Percentiles rank a stretch among this genome's conserved stretches.
phyloP scores from a whole-genome alignment of 2,888 invertebrate species.

The Cacoxenus indagator region DNA sequence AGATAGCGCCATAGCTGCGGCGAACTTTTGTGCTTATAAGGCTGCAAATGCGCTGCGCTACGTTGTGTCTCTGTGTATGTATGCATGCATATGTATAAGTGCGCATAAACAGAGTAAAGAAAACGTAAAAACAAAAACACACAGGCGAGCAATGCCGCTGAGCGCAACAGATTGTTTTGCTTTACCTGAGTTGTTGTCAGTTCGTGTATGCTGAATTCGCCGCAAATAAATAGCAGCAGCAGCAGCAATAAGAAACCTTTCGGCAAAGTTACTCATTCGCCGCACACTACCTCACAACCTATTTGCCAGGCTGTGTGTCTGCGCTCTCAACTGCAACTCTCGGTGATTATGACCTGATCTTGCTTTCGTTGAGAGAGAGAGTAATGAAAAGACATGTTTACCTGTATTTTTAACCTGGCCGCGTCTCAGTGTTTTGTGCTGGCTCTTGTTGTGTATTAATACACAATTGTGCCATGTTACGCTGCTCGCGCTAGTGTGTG shows the following conservation, averaged over 20 bases:
- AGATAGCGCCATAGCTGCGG: slow-evolving; percentile 24
- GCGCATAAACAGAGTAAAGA: not conserved
- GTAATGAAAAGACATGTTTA: slow-evolving; percentile 33
- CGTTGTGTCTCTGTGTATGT: not conserved
- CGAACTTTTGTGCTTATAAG: slow-evolving; percentile 58
- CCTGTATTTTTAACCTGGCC: slow-evolving; percentile 44
- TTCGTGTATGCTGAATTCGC: not conserved
- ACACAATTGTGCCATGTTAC: not conserved
- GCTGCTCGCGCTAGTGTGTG: slow-evolving; percentile 18
- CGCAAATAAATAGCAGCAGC: no score
- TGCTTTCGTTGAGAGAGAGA: not conserved
- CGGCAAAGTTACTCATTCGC: not conserved
- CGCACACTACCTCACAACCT: not conserved
- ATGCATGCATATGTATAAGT: not conserved
- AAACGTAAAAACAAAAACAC: not conserved
- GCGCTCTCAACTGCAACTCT: not conserved
- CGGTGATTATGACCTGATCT: not conserved
- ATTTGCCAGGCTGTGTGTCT: not conserved
- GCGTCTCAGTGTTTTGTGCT: slow-evolving; percentile 22
- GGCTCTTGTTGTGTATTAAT: no score
- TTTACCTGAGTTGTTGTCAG: slow-evolving; percentile 1
- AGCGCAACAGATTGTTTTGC: slow-evolving; percentile 7
- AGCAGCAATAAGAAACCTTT: no score
- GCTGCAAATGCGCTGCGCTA: slow-evolving; percentile 33
- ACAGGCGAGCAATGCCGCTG: not conserved